These are phyloP conservation scores for Therioaphis trifolii DNA, from an alignment of 2,888 invertebrate species.

Conservation along the genomic window DNA sequence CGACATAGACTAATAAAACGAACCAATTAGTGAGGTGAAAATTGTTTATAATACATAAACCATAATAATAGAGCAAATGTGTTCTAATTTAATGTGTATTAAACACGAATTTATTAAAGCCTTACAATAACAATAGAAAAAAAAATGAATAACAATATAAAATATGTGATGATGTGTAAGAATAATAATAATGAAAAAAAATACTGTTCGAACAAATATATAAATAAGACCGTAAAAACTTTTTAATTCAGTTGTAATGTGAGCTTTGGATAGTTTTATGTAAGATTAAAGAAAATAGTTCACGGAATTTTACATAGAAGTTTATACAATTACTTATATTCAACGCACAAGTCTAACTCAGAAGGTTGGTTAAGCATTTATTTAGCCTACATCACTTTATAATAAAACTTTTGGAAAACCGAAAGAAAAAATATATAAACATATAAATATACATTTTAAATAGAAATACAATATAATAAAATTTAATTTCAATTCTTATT, in stretches of 20 bases:
- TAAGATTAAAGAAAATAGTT: background rate
- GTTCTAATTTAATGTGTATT: slow-evolving; percentile 24
- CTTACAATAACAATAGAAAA: background rate
- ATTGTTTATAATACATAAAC: background rate
- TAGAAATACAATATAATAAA: no score
- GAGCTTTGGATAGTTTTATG: background rate
- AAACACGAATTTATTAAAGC: slow-evolving; percentile 13
- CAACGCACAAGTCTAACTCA: background rate
- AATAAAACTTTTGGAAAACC: no score
- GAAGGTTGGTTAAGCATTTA: slow-evolving; percentile 20
- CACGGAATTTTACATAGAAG: background rate
- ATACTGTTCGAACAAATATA: background rate
- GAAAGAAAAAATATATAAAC: no score
- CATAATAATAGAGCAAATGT: slow-evolving; percentile 6
- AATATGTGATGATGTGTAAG: background rate
- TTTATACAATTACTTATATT: background rate
- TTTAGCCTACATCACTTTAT: no score
- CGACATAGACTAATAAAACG: background rate
- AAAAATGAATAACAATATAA: slow-evolving; percentile 1
- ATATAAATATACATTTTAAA: no score
- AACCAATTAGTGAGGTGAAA: slow-evolving; percentile 4
- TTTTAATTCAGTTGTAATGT: background rate
- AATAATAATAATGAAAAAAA: slow-evolving; percentile 7
- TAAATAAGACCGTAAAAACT: background rate
- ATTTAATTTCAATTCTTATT: no score